phyloP scores from a whole-genome alignment of 2,888 invertebrate genomes.

The Lasioglossum lativentre region DNA sequence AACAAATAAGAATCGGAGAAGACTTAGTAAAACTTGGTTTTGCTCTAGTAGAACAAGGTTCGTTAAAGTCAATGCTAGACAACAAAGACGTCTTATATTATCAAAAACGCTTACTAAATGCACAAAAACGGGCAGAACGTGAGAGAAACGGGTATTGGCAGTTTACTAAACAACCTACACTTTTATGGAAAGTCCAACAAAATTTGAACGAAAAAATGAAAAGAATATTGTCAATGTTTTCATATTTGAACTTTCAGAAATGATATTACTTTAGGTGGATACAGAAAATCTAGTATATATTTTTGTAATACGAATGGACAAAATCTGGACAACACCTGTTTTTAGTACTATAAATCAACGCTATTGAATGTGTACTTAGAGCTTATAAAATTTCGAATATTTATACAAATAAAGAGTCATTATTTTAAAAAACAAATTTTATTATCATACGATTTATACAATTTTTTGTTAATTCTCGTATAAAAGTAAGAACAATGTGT shows the following conservation, averaged over 20 bases:
- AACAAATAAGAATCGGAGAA: conserved; percentile 86
- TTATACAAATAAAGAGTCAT: conserved; percentile 24
- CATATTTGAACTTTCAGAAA: conserved; percentile 57
- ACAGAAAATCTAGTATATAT: conserved; percentile 3
- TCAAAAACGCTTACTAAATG: conserved; percentile 82
- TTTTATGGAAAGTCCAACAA: conserved; percentile 77
- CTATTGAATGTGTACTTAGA: conserved; percentile 38
- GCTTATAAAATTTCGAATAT: conserved; percentile 10
- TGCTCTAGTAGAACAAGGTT: conserved; percentile 70
- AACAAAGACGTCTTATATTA: conserved; percentile 83
- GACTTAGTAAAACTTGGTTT: conserved; percentile 85
- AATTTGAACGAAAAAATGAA: conserved; percentile 70
- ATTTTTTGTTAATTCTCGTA: conserved; percentile 45
- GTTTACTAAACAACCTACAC: conserved; percentile 83
- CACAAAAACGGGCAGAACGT: conserved; percentile 84
- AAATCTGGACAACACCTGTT: background rate
- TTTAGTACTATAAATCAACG: conserved; percentile 7
- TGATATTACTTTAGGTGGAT: conserved; percentile 20
- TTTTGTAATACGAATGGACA: conserved; percentile 12
- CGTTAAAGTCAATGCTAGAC: conserved; percentile 75
- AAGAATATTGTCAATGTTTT: conserved; percentile 68
- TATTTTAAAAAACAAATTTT: conserved; percentile 56
- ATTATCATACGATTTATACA: conserved; percentile 60
- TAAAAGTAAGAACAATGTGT: conserved; percentile 37
- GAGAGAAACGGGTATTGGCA: conserved; percentile 86